Conservation (phyloP, 2,113 vertebrate species). For the Crotalus horridus region DNA sequence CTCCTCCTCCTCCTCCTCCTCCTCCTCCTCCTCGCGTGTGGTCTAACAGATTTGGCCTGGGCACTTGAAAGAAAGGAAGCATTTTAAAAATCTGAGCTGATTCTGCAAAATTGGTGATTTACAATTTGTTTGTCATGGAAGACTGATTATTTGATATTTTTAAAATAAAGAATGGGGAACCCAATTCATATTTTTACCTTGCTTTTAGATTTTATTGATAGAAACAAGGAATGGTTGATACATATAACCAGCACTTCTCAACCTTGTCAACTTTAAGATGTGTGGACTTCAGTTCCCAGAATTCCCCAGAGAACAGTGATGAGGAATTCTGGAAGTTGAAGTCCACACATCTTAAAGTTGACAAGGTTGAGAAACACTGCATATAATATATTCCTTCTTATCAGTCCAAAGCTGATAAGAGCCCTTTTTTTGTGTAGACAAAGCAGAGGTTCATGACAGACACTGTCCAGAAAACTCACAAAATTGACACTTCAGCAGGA, state of each 20-base stretch:
- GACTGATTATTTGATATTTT: background rate
- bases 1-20: conserved; percentile 59
- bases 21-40: conserved; percentile 36
- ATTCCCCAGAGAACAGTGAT: background rate
- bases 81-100: background rate
- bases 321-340: background rate
- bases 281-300: background rate
- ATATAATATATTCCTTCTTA: background rate
- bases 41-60: conserved; percentile 52
- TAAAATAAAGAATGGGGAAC: background rate
- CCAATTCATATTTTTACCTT: background rate
- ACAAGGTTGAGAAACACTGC: background rate
- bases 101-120: background rate
- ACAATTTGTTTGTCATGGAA: background rate
- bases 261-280: background rate
- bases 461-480: background rate
- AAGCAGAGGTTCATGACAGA: background rate
- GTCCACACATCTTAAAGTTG: background rate
- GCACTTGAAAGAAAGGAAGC: conserved; percentile 49
- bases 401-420: background rate
- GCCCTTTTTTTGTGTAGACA: background rate
- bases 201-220: background rate
- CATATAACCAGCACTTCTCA: background rate
- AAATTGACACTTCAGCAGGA: background rate
- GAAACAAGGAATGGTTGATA: background rate